A percentile compares a stretch with the other conserved stretches of the same genome.
These are phyloP conservation scores for Pemphredon lugubris DNA, from an alignment of 2,888 invertebrate genomes.

Conservation along the genomic window DNA sequence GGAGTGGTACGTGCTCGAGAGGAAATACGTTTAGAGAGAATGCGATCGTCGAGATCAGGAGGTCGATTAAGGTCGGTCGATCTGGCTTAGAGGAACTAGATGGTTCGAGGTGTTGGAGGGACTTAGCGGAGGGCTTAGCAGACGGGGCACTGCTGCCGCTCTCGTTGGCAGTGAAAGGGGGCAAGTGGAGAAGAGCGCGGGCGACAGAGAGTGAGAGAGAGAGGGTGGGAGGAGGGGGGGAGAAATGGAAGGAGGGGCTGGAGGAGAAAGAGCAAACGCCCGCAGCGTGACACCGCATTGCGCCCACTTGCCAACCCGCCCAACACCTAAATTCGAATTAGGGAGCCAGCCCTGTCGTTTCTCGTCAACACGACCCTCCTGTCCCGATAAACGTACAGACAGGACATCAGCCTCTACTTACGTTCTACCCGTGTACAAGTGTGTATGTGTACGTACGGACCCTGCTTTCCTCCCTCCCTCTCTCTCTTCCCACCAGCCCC, in stretches of 20 bases:
- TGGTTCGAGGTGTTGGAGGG: constrained; percentile 53
- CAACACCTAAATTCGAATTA: constrained; percentile 80
- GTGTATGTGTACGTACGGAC: constrained; percentile 7
- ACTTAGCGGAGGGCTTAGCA: constrained; percentile 58
- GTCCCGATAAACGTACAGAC: constrained; percentile 44
- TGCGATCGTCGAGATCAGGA: constrained; percentile 61
- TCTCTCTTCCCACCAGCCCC: constrained; percentile 4
- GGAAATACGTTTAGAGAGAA: constrained; percentile 39
- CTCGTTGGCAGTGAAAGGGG: constrained; percentile 39
- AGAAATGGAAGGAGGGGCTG: constrained; percentile 36
- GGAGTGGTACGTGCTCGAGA: constrained; percentile 9
- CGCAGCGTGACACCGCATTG: constrained; percentile 79
- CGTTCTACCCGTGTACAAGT: background rate
- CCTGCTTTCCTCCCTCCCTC: constrained; percentile 29
- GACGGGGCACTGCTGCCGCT: constrained; percentile 27
- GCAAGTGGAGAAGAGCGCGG: constrained; percentile 29
- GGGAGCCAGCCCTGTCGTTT: constrained; percentile 71
- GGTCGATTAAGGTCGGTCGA: constrained; percentile 68
- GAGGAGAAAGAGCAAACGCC: constrained; percentile 72
- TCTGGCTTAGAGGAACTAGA: constrained; percentile 57
- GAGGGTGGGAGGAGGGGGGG: constrained; percentile 42
- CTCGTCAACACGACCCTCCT: constrained; percentile 70
- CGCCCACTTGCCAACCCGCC: constrained; percentile 77
- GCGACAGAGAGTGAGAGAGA: constrained; percentile 18
- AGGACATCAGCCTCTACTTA: constrained; percentile 43